A percentile compares a stretch with the other conserved stretches of the same genome.
These are phyloP conservation scores for Drepana falcataria DNA, from an alignment of 2,888 invertebrate species.

Conservation along the genomic window DNA sequence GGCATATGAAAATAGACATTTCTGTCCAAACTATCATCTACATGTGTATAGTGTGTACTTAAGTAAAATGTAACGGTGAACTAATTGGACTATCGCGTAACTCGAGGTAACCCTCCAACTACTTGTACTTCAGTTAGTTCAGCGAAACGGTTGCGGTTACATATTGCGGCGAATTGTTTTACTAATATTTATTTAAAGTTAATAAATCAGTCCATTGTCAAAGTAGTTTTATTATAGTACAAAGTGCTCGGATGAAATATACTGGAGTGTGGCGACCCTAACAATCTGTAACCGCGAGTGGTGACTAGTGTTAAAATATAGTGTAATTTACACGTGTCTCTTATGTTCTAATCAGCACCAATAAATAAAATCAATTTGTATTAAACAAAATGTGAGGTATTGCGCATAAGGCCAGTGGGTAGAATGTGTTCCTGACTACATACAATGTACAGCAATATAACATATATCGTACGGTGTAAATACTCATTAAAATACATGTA, in stretches of 20 bases:
- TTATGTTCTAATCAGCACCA: conserved; percentile 38
- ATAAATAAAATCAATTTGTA: conserved; percentile 24
- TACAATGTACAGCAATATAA: conserved; percentile 23
- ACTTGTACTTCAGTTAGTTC: background rate
- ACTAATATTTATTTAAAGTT: background rate
- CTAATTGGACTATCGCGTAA: too few relatives aligned
- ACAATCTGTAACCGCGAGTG: conserved; percentile 1
- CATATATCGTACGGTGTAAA: too few relatives aligned
- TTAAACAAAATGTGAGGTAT: conserved; percentile 38
- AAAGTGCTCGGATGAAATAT: too few relatives aligned
- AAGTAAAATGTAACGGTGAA: background rate
- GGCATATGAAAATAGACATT: conserved; percentile 17
- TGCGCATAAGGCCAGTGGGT: conserved; percentile 40
- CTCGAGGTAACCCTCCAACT: too few relatives aligned
- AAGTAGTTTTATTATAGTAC: background rate
- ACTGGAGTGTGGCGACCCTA: too few relatives aligned
- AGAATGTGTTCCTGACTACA: too few relatives aligned
- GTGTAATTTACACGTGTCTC: conserved; percentile 19
- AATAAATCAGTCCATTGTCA: background rate
- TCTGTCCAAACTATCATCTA: conserved; percentile 5
- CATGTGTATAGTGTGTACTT: background rate
- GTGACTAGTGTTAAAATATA: conserved; percentile 12
- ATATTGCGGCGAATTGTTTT: conserved; percentile 1
- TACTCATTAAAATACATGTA: too few relatives aligned
- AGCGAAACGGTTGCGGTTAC: conserved; percentile 9